Conservation (phyloP, 2,797 vertebrate genomes). For the Chrysocyon brachyurus region DNA sequence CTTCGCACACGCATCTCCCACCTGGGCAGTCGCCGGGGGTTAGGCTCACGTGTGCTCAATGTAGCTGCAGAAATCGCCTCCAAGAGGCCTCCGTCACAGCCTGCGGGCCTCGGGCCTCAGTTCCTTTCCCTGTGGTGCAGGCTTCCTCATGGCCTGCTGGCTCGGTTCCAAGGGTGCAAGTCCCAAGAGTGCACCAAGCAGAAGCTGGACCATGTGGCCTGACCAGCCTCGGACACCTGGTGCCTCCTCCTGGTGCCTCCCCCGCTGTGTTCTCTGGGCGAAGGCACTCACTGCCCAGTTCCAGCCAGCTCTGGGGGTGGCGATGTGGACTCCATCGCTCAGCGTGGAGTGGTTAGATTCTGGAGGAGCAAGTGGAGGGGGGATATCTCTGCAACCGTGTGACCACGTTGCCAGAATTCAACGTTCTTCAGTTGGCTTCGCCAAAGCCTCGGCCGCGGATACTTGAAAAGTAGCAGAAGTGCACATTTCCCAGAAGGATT, state of each 20-base stretch:
- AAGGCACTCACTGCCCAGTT: background rate
- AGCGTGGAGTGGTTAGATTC: background rate
- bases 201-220: background rate
- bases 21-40: background rate
- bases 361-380: background rate
- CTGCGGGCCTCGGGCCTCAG: background rate
- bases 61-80: background rate
- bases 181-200: background rate
- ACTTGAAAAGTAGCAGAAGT: background rate
- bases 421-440: background rate
- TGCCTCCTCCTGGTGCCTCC: background rate
- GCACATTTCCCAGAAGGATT: too few relatives aligned
- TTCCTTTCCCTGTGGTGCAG: background rate
- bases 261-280: background rate
- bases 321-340: background rate
- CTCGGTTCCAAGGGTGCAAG: background rate
- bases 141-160: background rate
- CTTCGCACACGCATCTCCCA: background rate
- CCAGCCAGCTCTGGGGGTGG: background rate
- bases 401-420: background rate
- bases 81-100: background rate
- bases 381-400: background rate
- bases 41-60: background rate
- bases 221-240: background rate
- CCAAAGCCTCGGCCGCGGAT: background rate